These are phyloP conservation scores for Zapus hudsonius DNA, from an alignment of 2,113 vertebrate genomes.

Conservation along the genomic window DNA sequence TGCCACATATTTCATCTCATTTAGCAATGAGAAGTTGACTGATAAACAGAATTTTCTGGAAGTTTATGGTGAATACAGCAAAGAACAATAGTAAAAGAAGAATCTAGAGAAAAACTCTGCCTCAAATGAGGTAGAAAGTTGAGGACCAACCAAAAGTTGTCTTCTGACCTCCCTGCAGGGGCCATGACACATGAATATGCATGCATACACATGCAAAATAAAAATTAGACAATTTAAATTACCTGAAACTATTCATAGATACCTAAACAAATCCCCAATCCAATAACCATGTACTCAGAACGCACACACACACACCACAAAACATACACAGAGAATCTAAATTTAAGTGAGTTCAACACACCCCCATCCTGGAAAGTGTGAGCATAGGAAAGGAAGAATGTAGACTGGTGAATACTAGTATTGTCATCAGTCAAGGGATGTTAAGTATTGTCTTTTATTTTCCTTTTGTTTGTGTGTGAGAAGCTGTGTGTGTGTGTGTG, in stretches of 20 bases:
- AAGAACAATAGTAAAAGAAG: no score
- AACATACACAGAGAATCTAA: background rate
- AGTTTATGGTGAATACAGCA: no score
- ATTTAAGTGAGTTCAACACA: background rate
- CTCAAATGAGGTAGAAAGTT: no score
- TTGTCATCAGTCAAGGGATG: background rate
- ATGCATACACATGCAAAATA: no score
- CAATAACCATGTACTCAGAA: background rate
- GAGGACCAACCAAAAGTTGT: no score
- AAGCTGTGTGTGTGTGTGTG: background rate
- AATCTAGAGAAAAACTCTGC: no score
- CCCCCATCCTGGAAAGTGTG: background rate
- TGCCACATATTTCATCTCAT: no score
- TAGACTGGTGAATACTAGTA: background rate
- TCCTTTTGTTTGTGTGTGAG: background rate
- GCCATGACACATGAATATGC: no score
- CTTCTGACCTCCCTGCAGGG: no score
- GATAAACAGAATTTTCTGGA: no score
- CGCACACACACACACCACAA: background rate
- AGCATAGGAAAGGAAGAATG: background rate
- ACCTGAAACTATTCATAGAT: background rate
- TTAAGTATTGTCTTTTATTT: background rate
- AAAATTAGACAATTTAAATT: no score
- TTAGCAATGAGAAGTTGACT: no score
- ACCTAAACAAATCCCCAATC: background rate